These are phyloP conservation scores for Suricata suricatta DNA, from an alignment of 2,113 vertebrate genomes.

Conservation along the genomic window DNA sequence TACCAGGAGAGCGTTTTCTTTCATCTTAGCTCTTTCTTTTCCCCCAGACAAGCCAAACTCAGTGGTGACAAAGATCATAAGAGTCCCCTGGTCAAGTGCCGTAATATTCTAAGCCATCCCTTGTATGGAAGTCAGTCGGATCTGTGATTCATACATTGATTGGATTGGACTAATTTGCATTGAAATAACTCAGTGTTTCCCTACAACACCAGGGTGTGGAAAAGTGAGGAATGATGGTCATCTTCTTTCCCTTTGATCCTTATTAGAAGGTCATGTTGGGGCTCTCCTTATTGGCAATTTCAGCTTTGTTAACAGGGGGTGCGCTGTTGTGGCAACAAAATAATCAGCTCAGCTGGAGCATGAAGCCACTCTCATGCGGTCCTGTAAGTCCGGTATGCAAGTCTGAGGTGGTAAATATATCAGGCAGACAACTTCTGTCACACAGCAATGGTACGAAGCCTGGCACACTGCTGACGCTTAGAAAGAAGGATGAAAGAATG, in stretches of 20 bases:
- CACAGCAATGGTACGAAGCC: not conserved
- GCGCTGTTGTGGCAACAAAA: slow-evolving; percentile 42
- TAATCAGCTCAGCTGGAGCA: not conserved
- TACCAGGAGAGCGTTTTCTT: not conserved
- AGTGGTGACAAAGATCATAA: not conserved
- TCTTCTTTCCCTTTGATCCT: slow-evolving; percentile 48
- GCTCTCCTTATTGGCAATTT: slow-evolving; percentile 10
- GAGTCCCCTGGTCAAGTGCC: not conserved
- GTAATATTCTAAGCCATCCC: not conserved
- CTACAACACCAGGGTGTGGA: not conserved
- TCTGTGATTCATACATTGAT: not conserved
- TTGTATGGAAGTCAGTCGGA: not conserved
- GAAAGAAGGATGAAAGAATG: not conserved
- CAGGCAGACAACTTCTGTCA: not conserved
- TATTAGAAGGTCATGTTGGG: slow-evolving; percentile 45
- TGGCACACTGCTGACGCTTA: not conserved
- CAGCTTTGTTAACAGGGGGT: slow-evolving; percentile 7
- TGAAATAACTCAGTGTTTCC: slow-evolving; percentile 23
- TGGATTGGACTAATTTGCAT: slow-evolving; percentile 38
- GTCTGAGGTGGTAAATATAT: not conserved
- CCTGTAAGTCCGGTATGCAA: not conserved
- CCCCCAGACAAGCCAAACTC: not conserved
- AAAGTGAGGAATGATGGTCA: not conserved
- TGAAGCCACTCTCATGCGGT: not conserved
- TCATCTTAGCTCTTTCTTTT: not conserved